Base-by-base conservation (phyloP, 2,113 vertebrate species). In the crab-eating macaque (Macaca fascicularis) region DNA sequence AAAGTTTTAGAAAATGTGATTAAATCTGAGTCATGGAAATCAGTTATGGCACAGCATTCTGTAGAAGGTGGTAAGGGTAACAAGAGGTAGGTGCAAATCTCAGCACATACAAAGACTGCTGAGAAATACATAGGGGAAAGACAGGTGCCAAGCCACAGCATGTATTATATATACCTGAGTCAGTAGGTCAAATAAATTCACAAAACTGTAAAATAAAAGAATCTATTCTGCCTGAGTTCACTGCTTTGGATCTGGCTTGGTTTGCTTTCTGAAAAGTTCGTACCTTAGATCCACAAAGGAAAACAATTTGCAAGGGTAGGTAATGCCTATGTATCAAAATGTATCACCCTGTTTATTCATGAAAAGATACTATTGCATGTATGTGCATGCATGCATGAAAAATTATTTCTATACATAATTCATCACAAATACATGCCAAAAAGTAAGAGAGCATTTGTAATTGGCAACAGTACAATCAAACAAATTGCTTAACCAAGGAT, bases 21-120 rank as follows among this genome's bases (percentile, higher is more conserved):
- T 90, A 81, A 85, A 83, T 75, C 43, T 87, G 61, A 95, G 61
- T 91, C 78, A 92, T 50, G 72, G 57, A 83, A 93, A 87, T 64
- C 25, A 93, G n/a, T 61, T 67, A 64, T 93, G 55, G 27, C 38
- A 67, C 40, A 94, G 16, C n/a, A 80, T 70, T 90, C 55, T 84
- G 5, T 55, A 80, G 90, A 92, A 81, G 30, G 6, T 69, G 45
- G 8, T 57, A 19, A 74, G 43, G 25, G 22, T 23, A 74, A 35
- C n/a, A 90, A 69, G 11, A 17, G 20, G 20, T n/a, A 32, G 38
- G 30, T 6, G 30, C 27, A 93, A 95, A 89, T 35, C 14, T 80
- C 27, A 57, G 11, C 9, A 22, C 86, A 23, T 27, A 23, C 14
- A 75, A 95, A 95, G 38, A 27, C 32, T 82, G 14, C 35, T 92